Conservation (phyloP, 2,888 invertebrate genomes). For the Drosophila greeni region DNA sequence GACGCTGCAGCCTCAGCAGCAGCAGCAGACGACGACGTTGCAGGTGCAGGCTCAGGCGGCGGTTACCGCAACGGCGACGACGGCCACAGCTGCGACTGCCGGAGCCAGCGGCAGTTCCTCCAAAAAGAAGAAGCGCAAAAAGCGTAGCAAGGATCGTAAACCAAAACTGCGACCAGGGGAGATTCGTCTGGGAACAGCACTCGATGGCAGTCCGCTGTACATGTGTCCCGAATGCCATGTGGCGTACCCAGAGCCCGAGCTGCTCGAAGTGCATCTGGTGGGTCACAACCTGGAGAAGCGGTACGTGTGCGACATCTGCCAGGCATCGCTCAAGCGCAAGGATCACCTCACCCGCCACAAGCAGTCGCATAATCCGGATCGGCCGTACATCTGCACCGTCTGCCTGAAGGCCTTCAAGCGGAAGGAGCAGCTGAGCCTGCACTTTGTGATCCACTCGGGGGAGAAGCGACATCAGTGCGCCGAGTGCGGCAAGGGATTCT, state of each 20-base stretch:
- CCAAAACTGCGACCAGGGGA: conserved; percentile 90
- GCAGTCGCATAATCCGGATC: conserved; percentile 92
- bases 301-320: conserved; percentile 93
- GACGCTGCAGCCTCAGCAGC: conserved; percentile 51
- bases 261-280: conserved; percentile 89
- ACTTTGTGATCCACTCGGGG: conserved; percentile 93
- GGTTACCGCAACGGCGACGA: conserved; percentile 43
- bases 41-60: conserved; percentile 51
- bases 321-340: conserved; percentile 91
- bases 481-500: conserved; percentile 92
- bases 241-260: conserved; percentile 90
- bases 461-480: conserved; percentile 90
- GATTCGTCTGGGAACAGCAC: conserved; percentile 87
- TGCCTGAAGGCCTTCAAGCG: conserved; percentile 92
- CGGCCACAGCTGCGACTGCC: conserved; percentile 57
- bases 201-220: conserved; percentile 90
- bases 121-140: conserved; percentile 91
- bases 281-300: conserved; percentile 91
- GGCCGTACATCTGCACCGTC: conserved; percentile 91
- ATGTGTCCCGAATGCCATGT: conserved; percentile 94
- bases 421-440: conserved; percentile 91
- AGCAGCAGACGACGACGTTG: conserved; percentile 43
- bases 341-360: conserved; percentile 93
- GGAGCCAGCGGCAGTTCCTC: conserved; percentile 63
- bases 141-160: conserved; percentile 85